Conservation (phyloP, 1,140 invertebrate species). For the Ruditapes philippinarum region DNA sequence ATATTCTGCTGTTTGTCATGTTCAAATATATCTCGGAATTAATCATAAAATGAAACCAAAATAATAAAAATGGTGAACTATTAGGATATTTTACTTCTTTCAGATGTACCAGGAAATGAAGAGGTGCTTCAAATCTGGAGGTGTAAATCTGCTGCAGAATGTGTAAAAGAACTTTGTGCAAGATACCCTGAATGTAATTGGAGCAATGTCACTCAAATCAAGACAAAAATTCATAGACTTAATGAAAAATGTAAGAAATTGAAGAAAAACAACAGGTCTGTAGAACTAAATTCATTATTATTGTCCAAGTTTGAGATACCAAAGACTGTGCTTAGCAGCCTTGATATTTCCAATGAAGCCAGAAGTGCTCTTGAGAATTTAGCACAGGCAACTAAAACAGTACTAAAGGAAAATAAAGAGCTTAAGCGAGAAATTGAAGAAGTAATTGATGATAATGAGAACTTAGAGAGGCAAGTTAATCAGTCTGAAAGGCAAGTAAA, state of each 20-base stretch:
- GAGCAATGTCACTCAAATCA: neutral
- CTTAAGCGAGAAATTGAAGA: too few species aligned
- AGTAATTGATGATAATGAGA: too few species aligned
- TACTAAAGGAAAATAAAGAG: neutral
- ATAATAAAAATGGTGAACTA: too few species aligned
- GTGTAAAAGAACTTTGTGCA: neutral
- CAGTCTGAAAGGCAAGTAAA: neutral
- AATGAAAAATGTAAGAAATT: neutral
- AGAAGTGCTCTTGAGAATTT: neutral
- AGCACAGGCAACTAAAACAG: neutral
- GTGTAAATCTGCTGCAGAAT: neutral
- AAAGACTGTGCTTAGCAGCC: neutral
- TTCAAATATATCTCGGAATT: too few species aligned
- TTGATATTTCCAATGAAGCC: neutral
- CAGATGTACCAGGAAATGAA: neutral
- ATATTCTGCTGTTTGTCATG: too few species aligned
- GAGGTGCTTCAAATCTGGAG: neutral
- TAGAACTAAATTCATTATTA: neutral
- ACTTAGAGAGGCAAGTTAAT: neutral
- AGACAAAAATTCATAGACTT: neutral
- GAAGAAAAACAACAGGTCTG: neutral
- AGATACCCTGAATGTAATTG: neutral
- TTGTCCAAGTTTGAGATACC: neutral
- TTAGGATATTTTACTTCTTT: neutral
- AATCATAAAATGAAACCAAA: too few species aligned